phyloP scores from a whole-genome alignment of 2,797 vertebrate genomes.

The Paguma larvata region DNA sequence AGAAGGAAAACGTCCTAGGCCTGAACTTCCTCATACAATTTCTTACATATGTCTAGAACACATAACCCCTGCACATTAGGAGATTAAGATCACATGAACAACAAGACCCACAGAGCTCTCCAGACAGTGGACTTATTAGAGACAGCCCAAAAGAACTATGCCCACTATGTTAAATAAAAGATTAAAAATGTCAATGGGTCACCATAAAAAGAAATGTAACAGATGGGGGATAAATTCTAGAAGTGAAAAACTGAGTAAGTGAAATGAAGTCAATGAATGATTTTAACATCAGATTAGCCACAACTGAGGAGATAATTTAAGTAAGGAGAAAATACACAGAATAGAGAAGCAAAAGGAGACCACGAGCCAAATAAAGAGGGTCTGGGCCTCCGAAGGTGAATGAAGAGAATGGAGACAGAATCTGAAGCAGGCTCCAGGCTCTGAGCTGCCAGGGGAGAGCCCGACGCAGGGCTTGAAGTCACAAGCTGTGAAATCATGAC shows the following conservation, averaged over 20 bases:
- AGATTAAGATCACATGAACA: neutral
- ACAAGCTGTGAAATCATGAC: too few species aligned
- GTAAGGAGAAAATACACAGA: neutral
- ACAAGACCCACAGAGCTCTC: neutral
- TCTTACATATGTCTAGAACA: neutral
- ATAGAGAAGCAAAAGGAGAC: neutral
- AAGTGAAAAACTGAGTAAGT: neutral
- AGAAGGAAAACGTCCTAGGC: neutral
- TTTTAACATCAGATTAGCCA: neutral
- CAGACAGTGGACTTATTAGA: neutral
- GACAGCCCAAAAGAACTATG: neutral
- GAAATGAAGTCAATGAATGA: neutral
- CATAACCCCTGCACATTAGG: neutral
- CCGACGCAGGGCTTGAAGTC: too few species aligned
- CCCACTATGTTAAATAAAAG: neutral
- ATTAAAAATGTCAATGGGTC: neutral
- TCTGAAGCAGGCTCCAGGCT: too few species aligned
- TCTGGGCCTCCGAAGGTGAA: neutral
- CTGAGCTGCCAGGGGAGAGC: too few species aligned
- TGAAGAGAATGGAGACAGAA: neutral
- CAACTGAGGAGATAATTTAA: neutral
- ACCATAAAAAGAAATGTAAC: neutral
- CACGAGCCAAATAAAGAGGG: neutral
- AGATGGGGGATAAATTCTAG: neutral
- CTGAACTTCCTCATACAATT: neutral